phyloP scores from a whole-genome alignment of 2,113 vertebrate species.

The Mystacornis crossleyi region DNA sequence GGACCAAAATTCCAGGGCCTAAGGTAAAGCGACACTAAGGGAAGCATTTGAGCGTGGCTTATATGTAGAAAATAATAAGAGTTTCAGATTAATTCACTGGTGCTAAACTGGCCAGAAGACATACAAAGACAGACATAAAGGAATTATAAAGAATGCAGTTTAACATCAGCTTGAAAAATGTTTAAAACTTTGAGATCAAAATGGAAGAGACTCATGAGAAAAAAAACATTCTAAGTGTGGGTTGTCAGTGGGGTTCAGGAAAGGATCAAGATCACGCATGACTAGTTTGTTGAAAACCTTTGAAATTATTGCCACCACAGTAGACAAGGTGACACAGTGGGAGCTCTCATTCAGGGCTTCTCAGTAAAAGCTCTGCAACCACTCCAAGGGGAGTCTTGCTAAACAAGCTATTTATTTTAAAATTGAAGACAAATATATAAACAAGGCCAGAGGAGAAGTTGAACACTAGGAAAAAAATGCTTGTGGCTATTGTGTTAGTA shows the following conservation, averaged over 20 bases:
- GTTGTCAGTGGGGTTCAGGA: neutral
- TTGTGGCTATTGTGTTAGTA: neutral
- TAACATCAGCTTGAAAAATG: neutral
- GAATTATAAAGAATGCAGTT: neutral
- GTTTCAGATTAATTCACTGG: neutral
- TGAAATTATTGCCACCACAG: neutral
- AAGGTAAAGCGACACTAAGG: rapidly evolving
- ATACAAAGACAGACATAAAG: neutral
- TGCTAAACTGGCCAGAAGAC: neutral
- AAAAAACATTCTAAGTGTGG: neutral
- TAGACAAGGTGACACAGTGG: neutral
- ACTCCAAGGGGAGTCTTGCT: neutral
- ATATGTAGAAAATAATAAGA: neutral
- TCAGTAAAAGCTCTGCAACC: neutral
- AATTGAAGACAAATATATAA: neutral
- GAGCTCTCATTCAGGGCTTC: neutral
- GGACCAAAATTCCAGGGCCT: neutral
- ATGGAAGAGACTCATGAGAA: neutral
- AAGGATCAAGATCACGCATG: neutral
- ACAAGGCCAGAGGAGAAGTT: neutral
- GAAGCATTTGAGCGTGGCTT: neutral
- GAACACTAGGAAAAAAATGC: neutral
- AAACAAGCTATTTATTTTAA: neutral
- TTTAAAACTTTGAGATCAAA: neutral
- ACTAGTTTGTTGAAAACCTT: neutral